A percentile compares a stretch with the other conserved stretches of the same genome.
Conservation (phyloP, 2,113 vertebrate genomes). For the Steatornis caripensis region DNA sequence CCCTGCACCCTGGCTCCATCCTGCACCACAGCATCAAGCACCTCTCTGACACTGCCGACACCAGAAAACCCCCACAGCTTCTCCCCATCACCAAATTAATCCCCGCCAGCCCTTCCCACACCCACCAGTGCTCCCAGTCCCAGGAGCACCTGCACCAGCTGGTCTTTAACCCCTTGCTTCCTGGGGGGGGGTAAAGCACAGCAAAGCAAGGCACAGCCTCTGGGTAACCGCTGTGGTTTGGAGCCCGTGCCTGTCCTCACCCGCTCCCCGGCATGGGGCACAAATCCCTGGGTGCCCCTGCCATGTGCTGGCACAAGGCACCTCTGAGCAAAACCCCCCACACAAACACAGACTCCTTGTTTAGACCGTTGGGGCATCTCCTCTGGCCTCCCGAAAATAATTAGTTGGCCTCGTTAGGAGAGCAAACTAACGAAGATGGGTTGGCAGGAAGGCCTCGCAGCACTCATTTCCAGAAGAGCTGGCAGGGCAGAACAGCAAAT, state of each 20-base stretch:
- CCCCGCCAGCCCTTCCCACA: neutral
- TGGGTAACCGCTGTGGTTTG: fast-evolving
- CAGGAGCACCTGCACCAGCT: neutral
- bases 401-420: conserved; percentile 35
- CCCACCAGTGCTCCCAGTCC: neutral
- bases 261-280: neutral
- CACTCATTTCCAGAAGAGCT: neutral
- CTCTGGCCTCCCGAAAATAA: neutral
- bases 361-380: neutral
- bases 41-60: neutral
- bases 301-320: neutral
- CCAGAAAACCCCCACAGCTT: neutral
- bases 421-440: neutral
- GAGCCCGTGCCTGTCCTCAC: neutral
- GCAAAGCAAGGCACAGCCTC: neutral
- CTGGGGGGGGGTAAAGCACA: neutral
- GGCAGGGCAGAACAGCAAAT: neutral
- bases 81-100: neutral
- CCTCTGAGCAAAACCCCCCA: neutral
- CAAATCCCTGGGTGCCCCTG: neutral
- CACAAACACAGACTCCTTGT: conserved; percentile 41
- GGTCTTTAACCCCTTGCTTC: neutral
- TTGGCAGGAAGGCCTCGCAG: neutral
- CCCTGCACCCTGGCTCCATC: neutral
- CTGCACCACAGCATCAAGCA: neutral